Base-by-base conservation (phyloP, 2,888 invertebrate species). In the Cataglyphis rosenhaueri region DNA sequence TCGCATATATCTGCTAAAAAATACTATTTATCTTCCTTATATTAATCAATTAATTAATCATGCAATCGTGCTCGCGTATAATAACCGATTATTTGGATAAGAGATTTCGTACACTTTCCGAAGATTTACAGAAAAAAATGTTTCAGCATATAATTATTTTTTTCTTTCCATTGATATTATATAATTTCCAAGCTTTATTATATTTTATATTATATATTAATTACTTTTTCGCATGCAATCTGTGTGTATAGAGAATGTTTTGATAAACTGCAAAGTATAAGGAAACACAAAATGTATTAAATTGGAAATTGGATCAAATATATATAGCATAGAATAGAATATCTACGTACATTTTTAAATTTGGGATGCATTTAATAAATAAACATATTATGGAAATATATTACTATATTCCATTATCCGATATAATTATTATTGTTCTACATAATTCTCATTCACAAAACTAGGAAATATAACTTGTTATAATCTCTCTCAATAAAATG, bases 1-100 rank as follows among this genome's bases (percentile, higher is more conserved):
- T 38, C 18, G 44, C 44, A 48, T 18, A 18, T 62, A 61, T 2
- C 10, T 32, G n/a, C 32, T 55, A 66, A 66, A 44, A 68, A 68
- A 18, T n/a, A 32, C 38, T 6, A 6, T 12, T 41, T 44, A 70
- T 78, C 59, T 48, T 35, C 3, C 68, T 6, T 32, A 18, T 35
- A 18, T 59, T 59, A 32, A 12, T 65, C n/a, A 65, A 76, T 78
- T 18, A 68, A 44, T 79, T 78, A 44, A 70, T 3, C 68, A 15
- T 29, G 76, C 29, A 8, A 25, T 38, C 15, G 52, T 38, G 35
- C 44, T 12, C 3, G 44, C n/a, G 32, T 10, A 75, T 64, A 65
- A 76, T 55, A 76, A 3, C 38, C 12, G 64, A 48, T 15, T 44
- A 41, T 38, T 21, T 25, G 10, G 9, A 35, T 35, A 5, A 75